Conservation (phyloP, 2,888 invertebrate species). For the Ochlodes sylvanus region DNA sequence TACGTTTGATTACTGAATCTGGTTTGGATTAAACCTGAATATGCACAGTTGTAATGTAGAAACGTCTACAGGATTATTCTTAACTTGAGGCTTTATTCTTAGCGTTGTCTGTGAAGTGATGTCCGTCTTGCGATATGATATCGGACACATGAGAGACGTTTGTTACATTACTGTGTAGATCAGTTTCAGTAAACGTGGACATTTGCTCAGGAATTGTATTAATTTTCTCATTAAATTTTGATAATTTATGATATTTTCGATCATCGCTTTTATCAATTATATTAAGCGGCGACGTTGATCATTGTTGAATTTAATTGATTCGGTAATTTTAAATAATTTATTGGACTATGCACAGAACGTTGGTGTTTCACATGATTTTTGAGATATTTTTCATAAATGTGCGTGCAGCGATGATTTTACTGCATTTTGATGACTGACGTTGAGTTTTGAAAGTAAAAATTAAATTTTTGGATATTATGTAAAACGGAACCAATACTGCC, state of each 20-base stretch:
- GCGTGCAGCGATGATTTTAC: conserved; percentile 77
- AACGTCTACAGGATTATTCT: conserved; percentile 26
- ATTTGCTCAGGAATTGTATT: conserved; percentile 83
- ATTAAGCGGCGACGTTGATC: conserved; percentile 65
- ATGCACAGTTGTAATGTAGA: conserved; percentile 40
- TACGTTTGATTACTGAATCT: conserved; percentile 55
- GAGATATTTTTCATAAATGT: conserved; percentile 79
- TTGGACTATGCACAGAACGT: conserved; percentile 82
- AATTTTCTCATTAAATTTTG: conserved; percentile 70
- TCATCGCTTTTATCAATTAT: conserved; percentile 67
- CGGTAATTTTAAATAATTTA: conserved; percentile 70
- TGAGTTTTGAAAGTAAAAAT: conserved; percentile 65
- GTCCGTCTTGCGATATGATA: conserved; percentile 1
- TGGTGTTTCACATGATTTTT: conserved; percentile 83
- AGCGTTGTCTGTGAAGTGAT: conserved; percentile 14
- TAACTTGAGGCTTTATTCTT: conserved; percentile 8
- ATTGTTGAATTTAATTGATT: conserved; percentile 75
- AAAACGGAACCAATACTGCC: conserved; percentile 46
- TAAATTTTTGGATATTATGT: conserved; percentile 61
- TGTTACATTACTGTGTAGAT: conserved; percentile 22
- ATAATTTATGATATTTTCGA: conserved; percentile 67
- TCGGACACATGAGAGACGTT: conserved; percentile 2
- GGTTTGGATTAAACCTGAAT: conserved; percentile 42
- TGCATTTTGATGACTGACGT: conserved; percentile 75
- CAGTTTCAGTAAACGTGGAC: conserved; percentile 46